A percentile compares a stretch with the other conserved stretches of the same genome.
Evolutionary conservation across 2,113 vertebrate genomes (phyloP).

Genomic region (Leiothrix lutea): DNA sequence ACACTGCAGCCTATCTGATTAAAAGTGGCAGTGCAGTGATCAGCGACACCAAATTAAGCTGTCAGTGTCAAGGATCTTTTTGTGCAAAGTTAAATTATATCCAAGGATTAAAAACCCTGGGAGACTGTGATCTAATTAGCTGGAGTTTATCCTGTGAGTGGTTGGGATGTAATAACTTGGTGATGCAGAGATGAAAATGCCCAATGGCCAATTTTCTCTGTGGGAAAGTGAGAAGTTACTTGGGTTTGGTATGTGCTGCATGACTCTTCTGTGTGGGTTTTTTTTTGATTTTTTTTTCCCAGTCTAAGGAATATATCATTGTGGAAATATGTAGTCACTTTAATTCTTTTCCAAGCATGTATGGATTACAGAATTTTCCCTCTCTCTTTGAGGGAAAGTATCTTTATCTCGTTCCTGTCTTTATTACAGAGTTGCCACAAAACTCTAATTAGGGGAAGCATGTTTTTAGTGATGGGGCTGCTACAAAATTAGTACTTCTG

Average conservation of each 20-base stretch:
- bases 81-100: conserved; percentile 11
- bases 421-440: neutral
- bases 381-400: neutral
- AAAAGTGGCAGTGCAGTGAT: conserved; percentile 13
- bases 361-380: neutral
- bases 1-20: conserved; percentile 39
- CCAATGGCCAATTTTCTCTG: conserved; percentile 12
- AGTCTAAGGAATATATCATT: neutral
- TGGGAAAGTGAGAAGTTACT: conserved; percentile 39
- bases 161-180: neutral
- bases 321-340: neutral
- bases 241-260: neutral
- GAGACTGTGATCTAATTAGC: conserved; percentile 45
- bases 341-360: neutral
- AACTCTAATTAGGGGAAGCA: neutral
- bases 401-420: neutral
- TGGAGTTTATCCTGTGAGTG: conserved; percentile 21
- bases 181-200: neutral
- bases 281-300: neutral
- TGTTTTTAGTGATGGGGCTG: neutral
- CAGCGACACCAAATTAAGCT: conserved; percentile 23
- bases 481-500: neutral
- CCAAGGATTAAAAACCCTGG: conserved; percentile 30
- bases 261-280: neutral
- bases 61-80: neutral